Evolutionary conservation across 2,888 invertebrate genomes (phyloP).

Genomic region (Drosophila leonis): DNA sequence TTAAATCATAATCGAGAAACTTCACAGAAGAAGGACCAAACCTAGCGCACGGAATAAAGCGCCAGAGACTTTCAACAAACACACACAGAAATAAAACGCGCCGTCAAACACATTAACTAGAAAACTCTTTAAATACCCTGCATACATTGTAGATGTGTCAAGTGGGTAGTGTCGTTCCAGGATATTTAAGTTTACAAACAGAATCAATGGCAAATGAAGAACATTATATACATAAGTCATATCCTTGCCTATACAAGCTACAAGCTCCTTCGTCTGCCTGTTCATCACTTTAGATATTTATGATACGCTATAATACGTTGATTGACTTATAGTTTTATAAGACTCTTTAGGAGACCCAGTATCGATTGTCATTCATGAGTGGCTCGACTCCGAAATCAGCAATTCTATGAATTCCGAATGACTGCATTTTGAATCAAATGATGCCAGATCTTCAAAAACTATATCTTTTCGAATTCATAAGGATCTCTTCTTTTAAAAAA

Average conservation of each 20-base stretch:
- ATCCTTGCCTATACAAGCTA: no score
- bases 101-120: neutral
- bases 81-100: neutral
- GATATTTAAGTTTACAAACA: neutral
- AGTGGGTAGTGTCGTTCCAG: neutral
- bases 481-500: neutral
- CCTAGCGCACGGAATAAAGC: neutral
- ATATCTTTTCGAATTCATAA: neutral
- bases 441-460: neutral
- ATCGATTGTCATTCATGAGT: no score
- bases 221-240: no score
- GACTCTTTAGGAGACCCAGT: no score
- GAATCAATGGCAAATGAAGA: no score
- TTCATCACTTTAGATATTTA: no score
- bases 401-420: neutral
- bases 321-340: no score
- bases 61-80: neutral
- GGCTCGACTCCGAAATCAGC: no score
- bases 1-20: conserved; percentile 1
- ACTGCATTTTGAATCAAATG: neutral
- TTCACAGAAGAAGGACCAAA: conserved; percentile 8
- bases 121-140: neutral
- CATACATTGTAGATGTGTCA: neutral
- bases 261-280: no score
- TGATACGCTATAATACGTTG: no score